phyloP scores from a whole-genome alignment of 2,797 vertebrate species.

The Neostethus bicornis region DNA sequence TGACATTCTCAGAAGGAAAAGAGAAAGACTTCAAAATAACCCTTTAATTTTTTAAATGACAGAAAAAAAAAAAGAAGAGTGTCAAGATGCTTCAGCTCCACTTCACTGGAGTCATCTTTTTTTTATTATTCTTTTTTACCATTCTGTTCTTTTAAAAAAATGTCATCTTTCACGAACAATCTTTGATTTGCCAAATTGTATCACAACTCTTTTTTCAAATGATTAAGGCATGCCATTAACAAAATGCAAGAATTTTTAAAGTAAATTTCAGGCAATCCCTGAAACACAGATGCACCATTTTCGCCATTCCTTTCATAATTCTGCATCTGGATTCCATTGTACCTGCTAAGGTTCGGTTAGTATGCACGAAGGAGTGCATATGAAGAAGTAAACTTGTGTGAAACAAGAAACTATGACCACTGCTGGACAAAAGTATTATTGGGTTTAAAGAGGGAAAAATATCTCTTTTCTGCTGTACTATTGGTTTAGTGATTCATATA shows the following conservation, averaged over 20 bases:
- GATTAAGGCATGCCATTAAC: background rate
- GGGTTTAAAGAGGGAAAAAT: background rate
- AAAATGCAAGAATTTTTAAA: background rate
- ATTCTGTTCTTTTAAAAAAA: background rate
- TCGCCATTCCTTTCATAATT: background rate
- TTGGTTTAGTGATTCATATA: too few species aligned
- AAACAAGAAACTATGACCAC: background rate
- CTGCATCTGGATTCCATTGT: background rate
- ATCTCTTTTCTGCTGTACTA: background rate
- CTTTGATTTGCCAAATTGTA: conserved; percentile 12
- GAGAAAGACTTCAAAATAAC: conserved; percentile 11
- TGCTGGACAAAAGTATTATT: background rate
- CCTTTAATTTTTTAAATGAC: background rate
- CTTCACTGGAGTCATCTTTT: background rate
- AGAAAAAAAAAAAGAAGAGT: background rate
- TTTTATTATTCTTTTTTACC: background rate
- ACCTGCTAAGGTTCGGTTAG: background rate
- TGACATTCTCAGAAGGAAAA: conserved; percentile 48
- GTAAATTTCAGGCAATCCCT: background rate
- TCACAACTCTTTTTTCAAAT: background rate
- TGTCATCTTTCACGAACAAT: background rate
- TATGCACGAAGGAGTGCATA: background rate
- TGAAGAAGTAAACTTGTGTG: background rate
- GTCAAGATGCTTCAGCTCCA: background rate
- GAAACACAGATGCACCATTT: background rate